phyloP scores from a whole-genome alignment of 2,797 vertebrate species.

The Momotus momota region DNA sequence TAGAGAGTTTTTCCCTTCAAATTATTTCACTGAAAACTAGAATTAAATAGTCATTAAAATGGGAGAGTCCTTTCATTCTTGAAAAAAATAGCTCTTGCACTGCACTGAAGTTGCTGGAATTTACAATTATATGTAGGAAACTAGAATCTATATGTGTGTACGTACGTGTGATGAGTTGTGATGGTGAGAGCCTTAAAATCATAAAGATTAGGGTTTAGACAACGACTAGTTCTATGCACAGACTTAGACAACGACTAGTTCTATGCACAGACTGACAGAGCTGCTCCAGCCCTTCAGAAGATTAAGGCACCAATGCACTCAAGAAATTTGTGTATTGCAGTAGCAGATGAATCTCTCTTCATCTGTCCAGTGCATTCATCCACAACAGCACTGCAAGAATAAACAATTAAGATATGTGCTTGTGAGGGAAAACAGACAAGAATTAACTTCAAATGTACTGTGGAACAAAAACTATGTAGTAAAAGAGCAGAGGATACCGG shows the following conservation, averaged over 20 bases:
- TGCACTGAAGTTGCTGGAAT: background rate
- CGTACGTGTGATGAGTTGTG: background rate
- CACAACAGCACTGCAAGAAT: background rate
- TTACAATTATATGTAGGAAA: background rate
- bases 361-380: background rate
- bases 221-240: background rate
- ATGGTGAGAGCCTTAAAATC: background rate
- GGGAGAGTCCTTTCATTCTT: background rate
- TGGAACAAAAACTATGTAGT: background rate
- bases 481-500: background rate
- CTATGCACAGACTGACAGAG: background rate
- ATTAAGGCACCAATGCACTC: background rate
- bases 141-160: background rate
- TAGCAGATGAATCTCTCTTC: background rate
- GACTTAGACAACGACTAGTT: background rate
- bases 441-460: background rate
- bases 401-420: background rate
- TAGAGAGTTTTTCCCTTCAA: slow-evolving; percentile 14
- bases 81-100: background rate
- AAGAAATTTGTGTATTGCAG: background rate
- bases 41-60: slow-evolving; percentile 26
- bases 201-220: background rate
- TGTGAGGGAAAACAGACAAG: background rate
- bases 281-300: background rate
- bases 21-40: slow-evolving; percentile 50